Base-by-base conservation (phyloP, 2,113 vertebrate species). In the Anguilla japonica region DNA sequence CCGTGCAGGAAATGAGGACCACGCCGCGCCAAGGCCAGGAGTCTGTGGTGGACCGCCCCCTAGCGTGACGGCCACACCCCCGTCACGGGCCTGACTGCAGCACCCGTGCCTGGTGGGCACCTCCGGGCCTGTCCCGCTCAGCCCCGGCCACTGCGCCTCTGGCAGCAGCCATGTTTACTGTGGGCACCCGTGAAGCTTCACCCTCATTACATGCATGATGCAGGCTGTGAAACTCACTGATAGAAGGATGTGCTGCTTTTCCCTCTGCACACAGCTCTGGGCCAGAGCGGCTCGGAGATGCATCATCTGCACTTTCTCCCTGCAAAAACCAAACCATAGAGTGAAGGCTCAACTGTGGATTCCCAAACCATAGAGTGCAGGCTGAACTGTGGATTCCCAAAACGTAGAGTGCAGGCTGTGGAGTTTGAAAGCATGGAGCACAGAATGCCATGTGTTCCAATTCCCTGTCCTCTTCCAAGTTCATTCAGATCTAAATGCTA, bases 191-290 rank as follows among this genome's bases (percentile, higher is more conserved):
- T 82, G 39, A 83, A 87, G 80, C 84, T 83, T 84, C 20, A 85
- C 91, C 87, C 86, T 91, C 89, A 90, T 88, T 90, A 90, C 88
- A 90, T 67, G 83, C 87, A 88, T 90, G 89, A 91, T 88, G 83
- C 67, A 78, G 78, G 83, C 82, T 82, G 75, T 60, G 79, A 86
- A 86, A 86, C 50, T 41, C 56, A 53, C 56, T 57, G 82, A 39
- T 84, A 34, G 34, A 34, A 43, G 34, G 71, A 85, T 67, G 71
- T 86, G 86, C 41, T 83, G 53, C 46, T 83, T 79, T 41, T 41
- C 16, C 39, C 26, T 84, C 81, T 75, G 46, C 60, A 67, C 39
- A 43, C 18, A 5, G 43, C 71, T 79, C 71, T 56, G 75, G 50
- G 57, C 56, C 57, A 18, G 50, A 53, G 50, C 9, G 50, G 9